These are phyloP conservation scores for Drosophila ochracea DNA, from an alignment of 2,888 invertebrate species.

Conservation along the genomic window DNA sequence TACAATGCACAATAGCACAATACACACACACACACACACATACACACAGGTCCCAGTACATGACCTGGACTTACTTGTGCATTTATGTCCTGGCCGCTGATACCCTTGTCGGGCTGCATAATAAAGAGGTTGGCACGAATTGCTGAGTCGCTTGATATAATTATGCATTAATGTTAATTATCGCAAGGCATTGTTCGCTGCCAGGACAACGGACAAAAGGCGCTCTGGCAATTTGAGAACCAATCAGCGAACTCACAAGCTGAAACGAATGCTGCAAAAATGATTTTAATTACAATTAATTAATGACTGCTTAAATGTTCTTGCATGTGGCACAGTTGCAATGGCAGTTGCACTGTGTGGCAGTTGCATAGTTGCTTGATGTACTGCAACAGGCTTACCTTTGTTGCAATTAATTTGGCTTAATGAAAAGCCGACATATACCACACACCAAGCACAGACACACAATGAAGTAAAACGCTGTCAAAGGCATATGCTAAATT, in stretches of 20 bases:
- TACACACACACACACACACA: neutral
- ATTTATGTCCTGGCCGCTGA: constrained; percentile 19
- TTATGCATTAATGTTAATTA: constrained; percentile 76
- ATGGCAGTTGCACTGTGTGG: constrained; percentile 9
- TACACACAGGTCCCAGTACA: neutral
- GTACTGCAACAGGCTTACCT: constrained; percentile 53
- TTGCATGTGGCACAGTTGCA: constrained; percentile 28
- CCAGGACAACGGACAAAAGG: constrained; percentile 41
- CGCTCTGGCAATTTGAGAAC: constrained; percentile 57
- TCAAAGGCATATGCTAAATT: constrained; percentile 71
- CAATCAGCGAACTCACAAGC: constrained; percentile 62
- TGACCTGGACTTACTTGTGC: constrained; percentile 2
- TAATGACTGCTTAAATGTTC: constrained; percentile 70
- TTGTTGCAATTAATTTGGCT: constrained; percentile 61
- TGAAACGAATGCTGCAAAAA: constrained; percentile 51
- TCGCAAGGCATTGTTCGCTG: constrained; percentile 49
- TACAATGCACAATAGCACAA: neutral
- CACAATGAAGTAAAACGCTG: constrained; percentile 46
- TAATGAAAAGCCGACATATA: constrained; percentile 43
- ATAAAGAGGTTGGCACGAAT: constrained; percentile 32
- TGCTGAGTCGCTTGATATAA: constrained; percentile 52
- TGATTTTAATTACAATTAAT: constrained; percentile 80
- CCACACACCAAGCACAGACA: neutral
- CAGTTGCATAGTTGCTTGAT: constrained; percentile 24
- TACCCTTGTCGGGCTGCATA: constrained; percentile 25